Evolutionary conservation across 2,888 invertebrate species (phyloP).

Genomic region (Andrena praecox): DNA sequence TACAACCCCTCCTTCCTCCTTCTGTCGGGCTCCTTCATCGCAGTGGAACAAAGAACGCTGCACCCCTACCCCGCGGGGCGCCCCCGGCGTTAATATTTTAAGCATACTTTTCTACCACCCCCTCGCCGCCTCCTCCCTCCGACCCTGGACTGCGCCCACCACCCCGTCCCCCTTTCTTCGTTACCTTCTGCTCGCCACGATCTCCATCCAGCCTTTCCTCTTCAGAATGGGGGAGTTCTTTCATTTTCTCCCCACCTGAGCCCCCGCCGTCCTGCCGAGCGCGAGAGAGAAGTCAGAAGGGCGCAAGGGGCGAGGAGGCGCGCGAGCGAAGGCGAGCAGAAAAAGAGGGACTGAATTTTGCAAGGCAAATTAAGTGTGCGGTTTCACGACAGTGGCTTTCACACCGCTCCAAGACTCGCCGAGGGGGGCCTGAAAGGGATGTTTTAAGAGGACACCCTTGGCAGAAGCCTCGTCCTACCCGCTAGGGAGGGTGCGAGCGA

Average conservation of each 20-base stretch:
- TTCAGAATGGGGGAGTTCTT: slow-evolving; percentile 56
- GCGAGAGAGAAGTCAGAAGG: slow-evolving; percentile 2
- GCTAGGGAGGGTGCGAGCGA: slow-evolving; percentile 33
- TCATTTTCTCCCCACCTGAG: slow-evolving; percentile 45
- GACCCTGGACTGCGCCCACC: slow-evolving; percentile 23
- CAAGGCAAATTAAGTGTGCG: slow-evolving; percentile 85
- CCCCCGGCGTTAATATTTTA: slow-evolving; percentile 85
- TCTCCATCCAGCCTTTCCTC: slow-evolving; percentile 50
- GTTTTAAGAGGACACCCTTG: slow-evolving; percentile 75
- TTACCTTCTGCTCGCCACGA: slow-evolving; percentile 57
- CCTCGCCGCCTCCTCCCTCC: slow-evolving; percentile 26
- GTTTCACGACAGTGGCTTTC: slow-evolving; percentile 83
- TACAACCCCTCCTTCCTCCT: slow-evolving; percentile 51
- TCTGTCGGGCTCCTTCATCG: slow-evolving; percentile 69
- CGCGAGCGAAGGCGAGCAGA: slow-evolving; percentile 37
- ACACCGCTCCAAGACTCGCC: slow-evolving; percentile 68
- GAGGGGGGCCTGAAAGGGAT: slow-evolving; percentile 74
- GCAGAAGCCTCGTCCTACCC: slow-evolving; percentile 37
- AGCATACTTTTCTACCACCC: slow-evolving; percentile 83
- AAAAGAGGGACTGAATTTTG: slow-evolving; percentile 81
- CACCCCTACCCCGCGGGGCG: slow-evolving; percentile 75
- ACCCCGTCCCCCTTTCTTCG: slow-evolving; percentile 36
- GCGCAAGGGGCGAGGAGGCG: slow-evolving; percentile 6
- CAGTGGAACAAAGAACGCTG: slow-evolving; percentile 82
- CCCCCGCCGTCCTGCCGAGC: slow-evolving; percentile 32